Percentiles rank a stretch among this genome's conserved stretches.
Evolutionary conservation across 2,888 invertebrate genomes (phyloP).

Genomic region (Andrena bicolor): DNA sequence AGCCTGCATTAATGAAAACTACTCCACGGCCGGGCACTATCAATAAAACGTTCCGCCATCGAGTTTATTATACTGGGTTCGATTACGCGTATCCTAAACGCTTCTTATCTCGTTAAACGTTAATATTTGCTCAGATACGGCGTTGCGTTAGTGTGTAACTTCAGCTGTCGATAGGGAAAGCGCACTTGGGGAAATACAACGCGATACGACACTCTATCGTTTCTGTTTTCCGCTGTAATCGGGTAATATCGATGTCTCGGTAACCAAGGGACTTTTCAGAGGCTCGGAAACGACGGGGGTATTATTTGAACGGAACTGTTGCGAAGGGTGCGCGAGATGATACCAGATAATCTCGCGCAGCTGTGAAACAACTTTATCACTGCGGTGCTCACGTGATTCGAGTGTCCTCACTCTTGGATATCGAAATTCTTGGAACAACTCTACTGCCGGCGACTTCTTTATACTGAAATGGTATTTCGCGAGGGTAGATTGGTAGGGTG

Average conservation of each 20-base stretch:
- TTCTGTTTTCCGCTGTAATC: conserved; percentile 36
- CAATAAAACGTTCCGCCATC: not conserved
- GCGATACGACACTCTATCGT: conserved; percentile 39
- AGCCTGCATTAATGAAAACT: not conserved
- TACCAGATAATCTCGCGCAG: conserved; percentile 76
- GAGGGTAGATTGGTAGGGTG: not conserved
- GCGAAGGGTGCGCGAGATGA: conserved; percentile 71
- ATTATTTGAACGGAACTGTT: conserved; percentile 31
- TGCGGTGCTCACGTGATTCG: conserved; percentile 59
- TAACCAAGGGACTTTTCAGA: conserved; percentile 41
- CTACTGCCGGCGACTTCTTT: not conserved
- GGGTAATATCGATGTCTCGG: conserved; percentile 35
- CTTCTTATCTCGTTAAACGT: conserved; percentile 35
- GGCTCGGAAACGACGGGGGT: conserved; percentile 16
- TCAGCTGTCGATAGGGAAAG: conserved; percentile 44
- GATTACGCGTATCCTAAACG: conserved; percentile 1
- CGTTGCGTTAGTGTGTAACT: not conserved
- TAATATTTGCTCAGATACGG: conserved; percentile 53
- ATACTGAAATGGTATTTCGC: not conserved
- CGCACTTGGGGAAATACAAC: conserved; percentile 39
- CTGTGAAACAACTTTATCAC: conserved; percentile 74
- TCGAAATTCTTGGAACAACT: conserved; percentile 17
- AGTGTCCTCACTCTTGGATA: conserved; percentile 45
- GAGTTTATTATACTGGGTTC: conserved; percentile 17
- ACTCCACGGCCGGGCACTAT: not conserved